A percentile compares a stretch with the other conserved stretches of the same genome.
phyloP scores from a whole-genome alignment of 2,797 vertebrate genomes.

The Thalassophryne amazonica region DNA sequence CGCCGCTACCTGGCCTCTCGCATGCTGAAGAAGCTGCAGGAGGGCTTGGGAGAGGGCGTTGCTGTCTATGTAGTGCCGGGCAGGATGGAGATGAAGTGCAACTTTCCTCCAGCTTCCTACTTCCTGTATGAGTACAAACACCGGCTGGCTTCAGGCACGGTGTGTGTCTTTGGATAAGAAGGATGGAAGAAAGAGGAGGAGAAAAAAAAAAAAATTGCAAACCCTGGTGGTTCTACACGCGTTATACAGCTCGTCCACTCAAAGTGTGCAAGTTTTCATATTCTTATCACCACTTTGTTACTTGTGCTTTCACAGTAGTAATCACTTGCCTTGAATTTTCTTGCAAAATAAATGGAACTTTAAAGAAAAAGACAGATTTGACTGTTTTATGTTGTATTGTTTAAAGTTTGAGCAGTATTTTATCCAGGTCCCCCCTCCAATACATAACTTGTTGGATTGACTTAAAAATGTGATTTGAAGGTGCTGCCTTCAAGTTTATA shows the following conservation, averaged over 20 bases:
- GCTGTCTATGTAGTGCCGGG: constrained; percentile 75
- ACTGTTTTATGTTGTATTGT: too few relatives aligned
- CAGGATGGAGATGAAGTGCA: constrained; percentile 73
- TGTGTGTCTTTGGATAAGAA: constrained; percentile 71
- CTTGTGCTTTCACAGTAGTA: constrained; percentile 25
- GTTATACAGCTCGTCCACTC: too few relatives aligned
- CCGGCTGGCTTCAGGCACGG: constrained; percentile 73
- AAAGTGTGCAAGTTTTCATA: too few relatives aligned
- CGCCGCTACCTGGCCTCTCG: constrained; percentile 70
- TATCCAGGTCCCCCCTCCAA: too few relatives aligned
- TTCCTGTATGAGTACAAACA: constrained; percentile 79
- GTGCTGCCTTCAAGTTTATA: too few relatives aligned
- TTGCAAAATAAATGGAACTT: constrained; percentile 45
- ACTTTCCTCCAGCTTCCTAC: constrained; percentile 71
- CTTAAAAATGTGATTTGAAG: too few relatives aligned
- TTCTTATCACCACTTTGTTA: constrained; percentile 26
- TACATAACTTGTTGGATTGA: too few relatives aligned
- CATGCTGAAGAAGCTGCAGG: constrained; percentile 73
- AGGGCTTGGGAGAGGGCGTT: constrained; percentile 65
- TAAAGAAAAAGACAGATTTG: constrained; percentile 3
- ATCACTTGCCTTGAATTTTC: constrained; percentile 11
- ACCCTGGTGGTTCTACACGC: constrained; percentile 15
- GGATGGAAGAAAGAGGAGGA: background rate
- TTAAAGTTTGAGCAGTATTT: too few relatives aligned
- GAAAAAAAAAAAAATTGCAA: background rate